These are phyloP conservation scores for Leptinotarsa rubiginosa DNA, from an alignment of 2,888 invertebrate species.

Conservation along the genomic window DNA sequence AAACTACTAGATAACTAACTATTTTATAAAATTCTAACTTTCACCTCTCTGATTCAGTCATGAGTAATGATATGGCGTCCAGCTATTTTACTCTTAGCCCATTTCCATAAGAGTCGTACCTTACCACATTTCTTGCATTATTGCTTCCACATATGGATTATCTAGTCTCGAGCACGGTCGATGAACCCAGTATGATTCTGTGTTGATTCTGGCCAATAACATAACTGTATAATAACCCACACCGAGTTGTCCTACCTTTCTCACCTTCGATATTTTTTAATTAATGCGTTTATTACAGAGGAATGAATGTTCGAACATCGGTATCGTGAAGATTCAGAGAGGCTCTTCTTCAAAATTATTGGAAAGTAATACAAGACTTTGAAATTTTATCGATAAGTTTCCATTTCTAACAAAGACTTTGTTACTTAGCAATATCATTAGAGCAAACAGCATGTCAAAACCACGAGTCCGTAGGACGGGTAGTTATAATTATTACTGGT, in stretches of 20 bases:
- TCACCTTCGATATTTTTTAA: neutral
- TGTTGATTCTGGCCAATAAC: conserved; percentile 19
- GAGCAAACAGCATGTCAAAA: too few species aligned
- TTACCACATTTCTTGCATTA: neutral
- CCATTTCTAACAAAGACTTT: too few species aligned
- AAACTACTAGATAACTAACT: neutral
- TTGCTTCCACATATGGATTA: conserved; percentile 28
- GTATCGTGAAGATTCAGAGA: neutral
- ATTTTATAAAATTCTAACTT: neutral
- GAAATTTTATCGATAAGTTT: too few species aligned
- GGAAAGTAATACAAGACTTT: too few species aligned
- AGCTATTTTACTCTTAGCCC: neutral
- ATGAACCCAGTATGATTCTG: conserved; percentile 15
- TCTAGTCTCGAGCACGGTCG: conserved; percentile 20
- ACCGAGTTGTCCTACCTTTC: neutral
- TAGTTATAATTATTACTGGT: too few species aligned
- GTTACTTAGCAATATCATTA: too few species aligned
- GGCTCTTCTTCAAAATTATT: neutral
- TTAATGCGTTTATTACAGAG: neutral
- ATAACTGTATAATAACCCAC: conserved; percentile 7
- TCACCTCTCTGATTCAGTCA: neutral
- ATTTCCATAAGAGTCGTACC: conserved; percentile 1
- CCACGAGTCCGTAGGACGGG: too few species aligned
- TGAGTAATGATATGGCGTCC: neutral
- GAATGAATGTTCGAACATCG: neutral